These are phyloP conservation scores for Hemichromis elongatus DNA, from an alignment of 2,113 vertebrate genomes.

Conservation along the genomic window DNA sequence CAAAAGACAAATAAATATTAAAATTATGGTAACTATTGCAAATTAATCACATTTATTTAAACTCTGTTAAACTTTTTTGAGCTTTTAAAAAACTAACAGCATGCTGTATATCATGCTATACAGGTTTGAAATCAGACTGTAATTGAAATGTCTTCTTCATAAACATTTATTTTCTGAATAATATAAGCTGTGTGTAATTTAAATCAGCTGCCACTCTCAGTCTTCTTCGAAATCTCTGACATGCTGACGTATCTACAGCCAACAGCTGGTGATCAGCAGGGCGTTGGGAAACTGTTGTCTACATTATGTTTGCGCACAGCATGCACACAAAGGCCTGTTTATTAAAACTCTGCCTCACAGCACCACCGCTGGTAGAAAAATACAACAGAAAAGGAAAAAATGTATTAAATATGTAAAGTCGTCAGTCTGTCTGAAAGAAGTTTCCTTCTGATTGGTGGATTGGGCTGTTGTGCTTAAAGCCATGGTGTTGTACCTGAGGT, in stretches of 20 bases:
- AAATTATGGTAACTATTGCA: background rate
- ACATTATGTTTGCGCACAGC: background rate
- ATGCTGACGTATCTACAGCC: background rate
- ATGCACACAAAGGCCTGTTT: background rate
- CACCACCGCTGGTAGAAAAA: rapidly evolving
- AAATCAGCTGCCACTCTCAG: background rate
- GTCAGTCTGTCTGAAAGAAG: background rate
- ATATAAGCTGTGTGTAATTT: background rate
- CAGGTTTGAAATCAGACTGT: background rate
- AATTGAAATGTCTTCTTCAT: background rate
- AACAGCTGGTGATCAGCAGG: background rate
- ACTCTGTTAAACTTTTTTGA: background rate
- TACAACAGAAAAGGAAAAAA: background rate
- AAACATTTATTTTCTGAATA: background rate
- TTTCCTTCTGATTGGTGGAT: background rate
- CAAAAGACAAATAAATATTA: background rate
- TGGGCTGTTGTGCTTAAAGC: background rate
- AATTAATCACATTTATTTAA: background rate
- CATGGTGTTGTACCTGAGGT: background rate
- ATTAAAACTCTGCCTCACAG: background rate
- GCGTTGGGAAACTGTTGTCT: background rate
- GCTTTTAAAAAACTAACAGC: background rate
- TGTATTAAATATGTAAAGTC: background rate
- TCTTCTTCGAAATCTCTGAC: background rate
- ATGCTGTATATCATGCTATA: background rate